These are phyloP conservation scores for Agelaius tricolor DNA, from an alignment of 2,113 vertebrate species.

Conservation along the genomic window DNA sequence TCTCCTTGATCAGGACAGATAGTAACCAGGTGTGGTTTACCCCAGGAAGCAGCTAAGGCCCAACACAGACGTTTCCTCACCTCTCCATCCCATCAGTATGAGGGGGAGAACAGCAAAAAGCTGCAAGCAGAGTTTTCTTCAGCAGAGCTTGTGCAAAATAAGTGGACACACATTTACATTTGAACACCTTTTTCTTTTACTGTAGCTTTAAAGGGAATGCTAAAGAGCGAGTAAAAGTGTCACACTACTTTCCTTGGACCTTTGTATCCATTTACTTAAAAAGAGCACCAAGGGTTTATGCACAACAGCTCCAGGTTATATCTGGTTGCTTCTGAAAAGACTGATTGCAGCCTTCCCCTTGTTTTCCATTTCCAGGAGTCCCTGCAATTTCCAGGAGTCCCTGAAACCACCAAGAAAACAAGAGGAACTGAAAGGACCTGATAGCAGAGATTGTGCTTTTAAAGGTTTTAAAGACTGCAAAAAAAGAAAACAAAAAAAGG, in stretches of 20 bases:
- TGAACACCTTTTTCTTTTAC: background rate
- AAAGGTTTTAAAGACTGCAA: background rate
- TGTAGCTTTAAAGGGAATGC: background rate
- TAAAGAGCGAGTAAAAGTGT: background rate
- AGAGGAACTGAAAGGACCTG: background rate
- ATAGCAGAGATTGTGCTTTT: background rate
- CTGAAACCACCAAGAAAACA: background rate
- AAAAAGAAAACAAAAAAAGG: background rate
- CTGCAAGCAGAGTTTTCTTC: background rate
- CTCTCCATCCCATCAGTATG: fast-evolving
- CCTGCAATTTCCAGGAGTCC: background rate
- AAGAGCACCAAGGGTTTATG: background rate
- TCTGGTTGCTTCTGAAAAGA: constrained; percentile 18
- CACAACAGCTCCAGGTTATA: background rate
- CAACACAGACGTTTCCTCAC: background rate
- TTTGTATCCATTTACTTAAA: constrained; percentile 8
- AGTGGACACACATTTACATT: background rate
- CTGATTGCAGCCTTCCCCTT: background rate
- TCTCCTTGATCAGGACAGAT: background rate
- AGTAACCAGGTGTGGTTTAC: background rate
- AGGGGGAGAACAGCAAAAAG: background rate
- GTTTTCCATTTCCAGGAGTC: background rate
- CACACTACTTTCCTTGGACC: background rate
- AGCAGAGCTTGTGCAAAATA: background rate
- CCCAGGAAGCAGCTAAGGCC: background rate